Evolutionary conservation across 2,797 vertebrate species (phyloP), one percentile per base, ranked within the genome.

Genomic region (Silurus lanzhouensis): DNA sequence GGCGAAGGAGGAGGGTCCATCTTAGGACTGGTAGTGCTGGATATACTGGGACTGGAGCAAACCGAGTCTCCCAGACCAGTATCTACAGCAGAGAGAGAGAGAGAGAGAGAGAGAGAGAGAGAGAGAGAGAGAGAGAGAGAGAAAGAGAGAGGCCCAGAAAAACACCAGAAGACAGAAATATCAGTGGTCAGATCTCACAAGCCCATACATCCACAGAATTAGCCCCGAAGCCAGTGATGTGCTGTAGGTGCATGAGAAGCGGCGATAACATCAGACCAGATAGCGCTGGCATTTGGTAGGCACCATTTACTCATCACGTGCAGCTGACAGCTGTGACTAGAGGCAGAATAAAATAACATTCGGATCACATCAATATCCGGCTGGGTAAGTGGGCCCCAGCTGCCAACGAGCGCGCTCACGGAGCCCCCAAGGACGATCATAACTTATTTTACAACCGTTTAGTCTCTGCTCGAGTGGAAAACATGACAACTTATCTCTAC

Each of bases 381-480:
- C 93, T 81, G 58, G 67, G 66, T 12, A 81, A 83, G 85, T 15
- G 88, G 76, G 86, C 20, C 27, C 66, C 20, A 46, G 79, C 85
- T 89, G 84, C 84, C 95, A 95, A 93, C 93, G 94, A 92, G 96
- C 92, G 93, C 92, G 94, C 95, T 96, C 97, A 95, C 96, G 96
- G 93, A 93, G 94, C 95, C 96, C 97, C 95, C 97, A 97, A 99
- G 98, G 97, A 98, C 97, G 95, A 95, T 96, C 97, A 97, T 98
- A 97, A 99, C 97, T 99, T 98, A 97, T 96, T 98, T 97, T 96
- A 97, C 96, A 96, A 97, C 97, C 97, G 96, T 98, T 98, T 98
- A 98, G 97, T 97, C 97, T 97, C 96, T 97, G 97, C 96, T 98
- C 96, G 96, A 98, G 96, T 98, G 97, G 97, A 97, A 98, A 98